These are phyloP conservation scores for Drosophila ananassae DNA, from an alignment of 1,140 invertebrate genomes.

Conservation along the genomic window DNA sequence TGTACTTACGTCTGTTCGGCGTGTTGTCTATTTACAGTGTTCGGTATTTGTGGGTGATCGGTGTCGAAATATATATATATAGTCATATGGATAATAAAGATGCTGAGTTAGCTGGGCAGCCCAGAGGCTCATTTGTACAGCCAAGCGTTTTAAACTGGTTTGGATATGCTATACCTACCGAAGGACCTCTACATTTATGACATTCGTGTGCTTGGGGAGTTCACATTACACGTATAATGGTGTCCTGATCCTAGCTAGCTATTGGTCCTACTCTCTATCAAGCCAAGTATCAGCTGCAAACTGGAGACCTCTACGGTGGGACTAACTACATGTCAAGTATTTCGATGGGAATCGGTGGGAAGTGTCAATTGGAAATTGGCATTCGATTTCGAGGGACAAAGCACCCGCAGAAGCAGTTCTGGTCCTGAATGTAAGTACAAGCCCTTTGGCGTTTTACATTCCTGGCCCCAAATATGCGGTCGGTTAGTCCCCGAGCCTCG, in stretches of 20 bases:
- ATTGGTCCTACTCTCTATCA: slow-evolving; percentile 21
- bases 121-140: slow-evolving; percentile 38
- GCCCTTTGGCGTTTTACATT: slow-evolving; percentile 4
- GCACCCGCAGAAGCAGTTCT: slow-evolving; percentile 7
- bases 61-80: slow-evolving; percentile 49
- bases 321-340: slow-evolving; percentile 12
- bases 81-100: slow-evolving; percentile 42
- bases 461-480: slow-evolving; percentile 10
- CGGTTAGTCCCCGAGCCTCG: slow-evolving; percentile 3
- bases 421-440: slow-evolving; percentile 33
- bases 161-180: slow-evolving; percentile 50
- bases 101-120: slow-evolving; percentile 26
- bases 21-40: slow-evolving; percentile 72
- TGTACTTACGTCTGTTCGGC: slow-evolving; percentile 76
- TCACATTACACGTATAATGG: slow-evolving; percentile 2
- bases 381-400: slow-evolving; percentile 21
- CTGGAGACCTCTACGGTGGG: slow-evolving; percentile 9
- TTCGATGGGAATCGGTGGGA: not conserved
- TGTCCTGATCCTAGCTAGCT: slow-evolving; percentile 33
- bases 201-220: slow-evolving; percentile 27
- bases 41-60: slow-evolving; percentile 52
- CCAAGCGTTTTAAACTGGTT: slow-evolving; percentile 36
- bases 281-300: slow-evolving; percentile 36
- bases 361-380: slow-evolving; percentile 28
- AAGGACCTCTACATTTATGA: slow-evolving; percentile 39